These are phyloP conservation scores for Hycleus cichorii DNA, from an alignment of 1,140 invertebrate genomes.

Conservation along the genomic window DNA sequence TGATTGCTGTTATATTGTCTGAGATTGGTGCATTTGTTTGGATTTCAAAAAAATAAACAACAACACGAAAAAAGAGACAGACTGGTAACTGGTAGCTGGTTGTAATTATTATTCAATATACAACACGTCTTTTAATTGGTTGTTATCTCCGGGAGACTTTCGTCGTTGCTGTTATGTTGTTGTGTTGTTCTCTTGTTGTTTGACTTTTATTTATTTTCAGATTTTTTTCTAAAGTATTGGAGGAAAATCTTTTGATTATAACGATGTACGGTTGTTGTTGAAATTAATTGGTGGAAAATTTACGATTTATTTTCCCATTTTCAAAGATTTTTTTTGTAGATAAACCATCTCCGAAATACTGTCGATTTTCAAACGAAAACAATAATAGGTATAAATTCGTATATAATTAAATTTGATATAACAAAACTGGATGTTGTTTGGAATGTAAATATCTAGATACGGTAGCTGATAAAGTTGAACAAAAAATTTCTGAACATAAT, in stretches of 20 bases:
- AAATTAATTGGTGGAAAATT: background rate
- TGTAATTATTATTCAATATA: constrained; percentile 39
- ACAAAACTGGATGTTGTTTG: constrained; percentile 24
- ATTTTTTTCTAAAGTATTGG: background rate
- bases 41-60: too few species aligned
- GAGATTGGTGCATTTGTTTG: too few species aligned
- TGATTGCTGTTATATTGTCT: too few species aligned
- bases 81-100: constrained; percentile 18
- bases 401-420: constrained; percentile 32
- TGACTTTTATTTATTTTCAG: background rate
- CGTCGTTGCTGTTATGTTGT: constrained; percentile 12
- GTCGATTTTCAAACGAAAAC: too few species aligned
- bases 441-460: constrained; percentile 26
- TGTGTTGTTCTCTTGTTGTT: background rate
- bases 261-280: background rate
- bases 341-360: too few species aligned
- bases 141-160: constrained; percentile 27
- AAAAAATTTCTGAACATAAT: constrained; percentile 5
- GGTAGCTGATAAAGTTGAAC: constrained; percentile 22
- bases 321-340: too few species aligned
- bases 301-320: too few species aligned
- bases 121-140: constrained; percentile 40
- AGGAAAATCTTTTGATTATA: background rate
- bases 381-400: too few species aligned
- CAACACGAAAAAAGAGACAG: too few species aligned